Evolutionary conservation across 2,113 vertebrate genomes (phyloP).

Genomic region (Bujurquina vittata): DNA sequence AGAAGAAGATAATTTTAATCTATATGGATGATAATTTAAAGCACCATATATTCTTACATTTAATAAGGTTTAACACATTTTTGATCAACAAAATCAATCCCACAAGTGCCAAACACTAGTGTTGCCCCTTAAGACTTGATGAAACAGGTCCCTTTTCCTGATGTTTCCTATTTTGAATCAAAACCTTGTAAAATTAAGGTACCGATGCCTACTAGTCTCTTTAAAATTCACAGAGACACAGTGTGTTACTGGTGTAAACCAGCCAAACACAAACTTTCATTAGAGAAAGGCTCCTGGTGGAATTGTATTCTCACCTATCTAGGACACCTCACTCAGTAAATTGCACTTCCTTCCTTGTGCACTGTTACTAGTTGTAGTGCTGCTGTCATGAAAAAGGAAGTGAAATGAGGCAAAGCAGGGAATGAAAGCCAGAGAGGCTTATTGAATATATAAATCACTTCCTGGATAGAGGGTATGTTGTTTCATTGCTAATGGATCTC

Average conservation of each 20-base stretch:
- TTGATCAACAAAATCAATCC: background rate
- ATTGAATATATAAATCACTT: conserved; percentile 77
- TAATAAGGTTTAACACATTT: background rate
- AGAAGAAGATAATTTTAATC: background rate
- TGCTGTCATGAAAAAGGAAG: conserved; percentile 62
- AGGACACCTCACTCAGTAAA: conserved; percentile 37
- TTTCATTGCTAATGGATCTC: conserved; percentile 73
- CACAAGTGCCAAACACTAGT: background rate
- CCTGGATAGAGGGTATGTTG: conserved; percentile 65
- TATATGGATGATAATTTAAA: conserved; percentile 1
- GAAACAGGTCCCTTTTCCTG: background rate
- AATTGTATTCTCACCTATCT: conserved; percentile 15
- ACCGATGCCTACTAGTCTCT: background rate
- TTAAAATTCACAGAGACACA: background rate
- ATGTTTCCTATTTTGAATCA: background rate
- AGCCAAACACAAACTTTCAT: conserved; percentile 24
- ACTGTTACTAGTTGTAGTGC: conserved; percentile 47
- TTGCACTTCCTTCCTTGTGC: conserved; percentile 23
- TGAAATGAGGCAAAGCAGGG: conserved; percentile 55
- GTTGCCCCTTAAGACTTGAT: no score
- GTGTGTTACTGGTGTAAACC: background rate
- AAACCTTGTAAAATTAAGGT: background rate
- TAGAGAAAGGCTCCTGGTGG: conserved; percentile 3
- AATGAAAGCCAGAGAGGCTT: conserved; percentile 63
- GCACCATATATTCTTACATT: background rate